These are phyloP conservation scores for Drosophila kepulauana DNA, from an alignment of 1,140 invertebrate genomes.

Conservation along the genomic window DNA sequence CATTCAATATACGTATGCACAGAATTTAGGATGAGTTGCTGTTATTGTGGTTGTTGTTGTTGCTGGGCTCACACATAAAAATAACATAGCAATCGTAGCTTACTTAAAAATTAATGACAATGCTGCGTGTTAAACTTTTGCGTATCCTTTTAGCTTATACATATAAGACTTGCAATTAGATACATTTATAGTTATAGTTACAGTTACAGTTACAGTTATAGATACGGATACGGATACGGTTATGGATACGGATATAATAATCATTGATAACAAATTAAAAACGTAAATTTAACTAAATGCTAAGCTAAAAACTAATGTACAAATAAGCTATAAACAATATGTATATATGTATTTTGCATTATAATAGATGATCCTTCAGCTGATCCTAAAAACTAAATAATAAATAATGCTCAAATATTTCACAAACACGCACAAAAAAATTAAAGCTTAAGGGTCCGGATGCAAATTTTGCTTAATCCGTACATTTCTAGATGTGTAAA, in stretches of 20 bases:
- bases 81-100: constrained; percentile 42
- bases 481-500: constrained; percentile 9
- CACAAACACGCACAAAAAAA: constrained; percentile 53
- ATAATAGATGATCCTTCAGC: constrained; percentile 26
- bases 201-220: constrained; percentile 18
- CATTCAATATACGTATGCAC: constrained; percentile 9
- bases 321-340: constrained; percentile 35
- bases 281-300: constrained; percentile 43
- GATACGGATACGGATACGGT: constrained; percentile 15
- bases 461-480: neutral
- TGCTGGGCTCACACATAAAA: constrained; percentile 51
- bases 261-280: constrained; percentile 55
- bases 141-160: constrained; percentile 56
- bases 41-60: constrained; percentile 14
- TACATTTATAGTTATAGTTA: constrained; percentile 46
- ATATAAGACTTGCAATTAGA: constrained; percentile 70
- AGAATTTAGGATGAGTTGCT: constrained; percentile 38
- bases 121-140: constrained; percentile 66
- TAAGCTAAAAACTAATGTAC: constrained; percentile 47
- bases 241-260: constrained; percentile 12
- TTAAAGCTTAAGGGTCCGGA: constrained; percentile 69
- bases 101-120: constrained; percentile 80
- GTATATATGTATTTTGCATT: constrained; percentile 14
- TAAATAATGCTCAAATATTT: constrained; percentile 66
- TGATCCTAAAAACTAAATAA: constrained; percentile 75